Conservation (phyloP, 2,888 invertebrate genomes). For the Lingula anatina region DNA sequence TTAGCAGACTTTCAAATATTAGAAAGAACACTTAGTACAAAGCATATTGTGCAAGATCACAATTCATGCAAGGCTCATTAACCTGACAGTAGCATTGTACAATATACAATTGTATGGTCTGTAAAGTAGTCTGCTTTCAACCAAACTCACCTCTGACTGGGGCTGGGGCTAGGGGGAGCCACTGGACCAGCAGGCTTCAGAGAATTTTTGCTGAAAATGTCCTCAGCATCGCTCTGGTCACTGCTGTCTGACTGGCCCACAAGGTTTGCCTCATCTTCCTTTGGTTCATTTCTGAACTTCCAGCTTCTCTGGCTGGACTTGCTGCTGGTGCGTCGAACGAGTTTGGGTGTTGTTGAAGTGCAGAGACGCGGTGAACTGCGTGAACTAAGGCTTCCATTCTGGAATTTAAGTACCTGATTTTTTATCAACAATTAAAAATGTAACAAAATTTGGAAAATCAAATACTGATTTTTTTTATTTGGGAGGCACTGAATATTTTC, state of each 20-base stretch:
- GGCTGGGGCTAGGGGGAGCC: conserved; percentile 7
- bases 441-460: no score
- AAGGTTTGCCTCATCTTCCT: conserved; percentile 42
- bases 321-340: conserved; percentile 36
- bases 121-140: neutral
- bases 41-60: no score
- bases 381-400: conserved; percentile 16
- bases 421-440: neutral
- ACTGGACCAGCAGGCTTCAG: no score
- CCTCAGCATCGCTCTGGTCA: conserved; percentile 54
- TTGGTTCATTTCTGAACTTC: conserved; percentile 30
- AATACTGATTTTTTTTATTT: no score
- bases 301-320: conserved; percentile 51
- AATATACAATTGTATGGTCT: no score
- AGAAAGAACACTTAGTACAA: no score
- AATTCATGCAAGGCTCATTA: no score
- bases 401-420: neutral
- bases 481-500: no score
- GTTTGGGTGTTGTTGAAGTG: no score
- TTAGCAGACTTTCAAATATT: no score
- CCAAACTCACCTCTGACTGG: conserved; percentile 12
- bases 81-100: no score
- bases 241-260: conserved; percentile 53
- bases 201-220: conserved; percentile 16
- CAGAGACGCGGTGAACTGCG: conserved; percentile 32